Base-by-base conservation (phyloP, 1,140 invertebrate genomes). In the Zaprionus nigranus region DNA sequence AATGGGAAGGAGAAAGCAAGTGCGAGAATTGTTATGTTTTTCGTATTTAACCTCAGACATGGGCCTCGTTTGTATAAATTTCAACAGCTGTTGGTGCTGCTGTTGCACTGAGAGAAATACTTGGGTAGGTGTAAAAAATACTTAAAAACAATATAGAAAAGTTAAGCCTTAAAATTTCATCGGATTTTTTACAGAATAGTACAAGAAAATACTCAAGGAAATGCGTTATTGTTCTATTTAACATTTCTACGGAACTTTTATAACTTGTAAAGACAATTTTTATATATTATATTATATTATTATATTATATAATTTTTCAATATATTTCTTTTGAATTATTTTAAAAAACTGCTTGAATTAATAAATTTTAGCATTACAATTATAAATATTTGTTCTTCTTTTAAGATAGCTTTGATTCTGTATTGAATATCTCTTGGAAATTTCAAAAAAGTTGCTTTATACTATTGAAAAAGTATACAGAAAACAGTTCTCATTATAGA, bases 11-110 rank as follows among this genome's bases (percentile, higher is more conserved):
- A 20, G 40, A 46, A 17, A 12, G 46, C 46, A 20, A 58, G 28
- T 71, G 76, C 68, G 67, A 59, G 77, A 75, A 82, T 82, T 80
- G 83, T 83, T 90, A 88, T 87, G 84, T 90, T 87, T 87, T 87
- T 87, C 81, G 81, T 87, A 88, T 84, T 88, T 87, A 87, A 87
- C 84, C 84, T 87, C 84, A 87, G 81, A 87, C 84, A 87, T 87
- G 84, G 84, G 84, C 84, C 83, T 88, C 74, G 84, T 81, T 86
- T 88, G 80, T 84, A 79, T 90, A 90, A 81, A 88, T 90, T 88
- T 71, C 75, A 79, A 67, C 73, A 76, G 60, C 64, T 78, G 57
- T 58, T 71, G 46, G 54, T 79, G 75, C 53, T 64, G 70, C 67
- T 64, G 64, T 15, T 68, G 53, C 51, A 58, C 56, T 38, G 28